Percentiles rank a stretch among this genome's conserved stretches.
Evolutionary conservation across 2,888 invertebrate genomes (phyloP).

Genomic region (Drosophila neotestacea): DNA sequence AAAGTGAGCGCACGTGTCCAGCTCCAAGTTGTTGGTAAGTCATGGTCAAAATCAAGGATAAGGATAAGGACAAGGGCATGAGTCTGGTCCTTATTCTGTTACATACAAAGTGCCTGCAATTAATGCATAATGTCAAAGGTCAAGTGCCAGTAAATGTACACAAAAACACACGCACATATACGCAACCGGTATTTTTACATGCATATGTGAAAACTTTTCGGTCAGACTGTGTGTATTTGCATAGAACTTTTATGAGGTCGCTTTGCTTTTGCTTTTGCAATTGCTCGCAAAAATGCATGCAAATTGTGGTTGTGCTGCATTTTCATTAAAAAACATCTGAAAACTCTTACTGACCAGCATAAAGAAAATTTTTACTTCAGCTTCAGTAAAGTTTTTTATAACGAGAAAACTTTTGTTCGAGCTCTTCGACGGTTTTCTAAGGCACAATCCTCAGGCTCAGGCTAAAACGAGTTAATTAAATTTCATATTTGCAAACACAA

Average conservation of each 20-base stretch:
- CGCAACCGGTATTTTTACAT: constrained; percentile 12
- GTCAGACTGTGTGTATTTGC: constrained; percentile 37
- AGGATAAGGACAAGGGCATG: constrained; percentile 19
- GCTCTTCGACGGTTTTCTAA: constrained; percentile 47
- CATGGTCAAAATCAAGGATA: constrained; percentile 44
- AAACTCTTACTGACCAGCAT: constrained; percentile 59
- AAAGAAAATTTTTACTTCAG: constrained; percentile 55
- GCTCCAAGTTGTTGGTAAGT: constrained; percentile 96
- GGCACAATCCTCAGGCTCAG: constrained; percentile 13
- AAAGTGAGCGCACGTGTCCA: constrained; percentile 97
- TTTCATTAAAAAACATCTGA: constrained; percentile 49
- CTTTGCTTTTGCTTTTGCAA: constrained; percentile 57
- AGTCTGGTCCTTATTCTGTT: constrained; percentile 26
- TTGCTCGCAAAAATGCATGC: constrained; percentile 79
- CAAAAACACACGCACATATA: neutral
- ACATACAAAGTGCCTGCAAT: constrained; percentile 46
- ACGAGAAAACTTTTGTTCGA: constrained; percentile 79
- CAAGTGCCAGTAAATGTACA: constrained; percentile 50
- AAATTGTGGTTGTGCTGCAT: constrained; percentile 66
- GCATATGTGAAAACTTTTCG: constrained; percentile 35
- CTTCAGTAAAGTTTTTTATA: constrained; percentile 66
- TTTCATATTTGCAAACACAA: constrained; percentile 69
- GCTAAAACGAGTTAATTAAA: constrained; percentile 73
- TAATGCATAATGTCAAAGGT: constrained; percentile 62
- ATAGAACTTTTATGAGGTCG: constrained; percentile 50